Evolutionary conservation across 2,797 vertebrate genomes (phyloP).

Genomic region (Malacoraja senta): DNA sequence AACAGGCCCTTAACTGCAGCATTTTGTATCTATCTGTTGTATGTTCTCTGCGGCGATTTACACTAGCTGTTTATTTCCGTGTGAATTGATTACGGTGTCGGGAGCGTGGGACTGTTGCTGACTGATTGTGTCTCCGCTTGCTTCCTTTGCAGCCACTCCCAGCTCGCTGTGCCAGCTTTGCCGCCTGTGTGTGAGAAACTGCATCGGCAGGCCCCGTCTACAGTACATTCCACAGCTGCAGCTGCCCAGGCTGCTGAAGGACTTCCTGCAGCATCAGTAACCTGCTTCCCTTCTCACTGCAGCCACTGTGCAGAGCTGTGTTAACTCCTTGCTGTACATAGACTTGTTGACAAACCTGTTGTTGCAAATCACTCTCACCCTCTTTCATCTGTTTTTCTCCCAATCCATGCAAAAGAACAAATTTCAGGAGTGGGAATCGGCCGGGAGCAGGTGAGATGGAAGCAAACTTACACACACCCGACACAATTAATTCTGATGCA

Average conservation of each 20-base stretch:
- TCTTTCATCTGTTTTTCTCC: not conserved
- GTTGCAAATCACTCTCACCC: not conserved
- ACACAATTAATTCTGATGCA: no score
- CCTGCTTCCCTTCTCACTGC: not conserved
- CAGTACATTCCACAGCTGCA: constrained; percentile 79
- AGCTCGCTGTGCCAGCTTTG: constrained; percentile 79
- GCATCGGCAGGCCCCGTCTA: constrained; percentile 70
- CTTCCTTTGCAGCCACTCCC: constrained; percentile 66
- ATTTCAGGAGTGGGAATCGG: no score
- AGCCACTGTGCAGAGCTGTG: not conserved
- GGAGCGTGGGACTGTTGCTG: not conserved
- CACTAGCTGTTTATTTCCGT: not conserved
- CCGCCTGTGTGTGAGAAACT: constrained; percentile 74
- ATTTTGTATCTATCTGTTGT: no score
- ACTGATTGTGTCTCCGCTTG: not conserved
- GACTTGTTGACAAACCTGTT: not conserved
- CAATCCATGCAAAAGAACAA: not conserved
- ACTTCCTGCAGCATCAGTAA: constrained; percentile 83
- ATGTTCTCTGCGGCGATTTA: not conserved
- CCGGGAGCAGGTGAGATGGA: no score
- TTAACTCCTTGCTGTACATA: constrained; percentile 33
- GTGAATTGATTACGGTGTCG: not conserved
- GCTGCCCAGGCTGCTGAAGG: constrained; percentile 73
- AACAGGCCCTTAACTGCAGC: no score
- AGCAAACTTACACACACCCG: no score